Conservation (phyloP, 2,888 invertebrate genomes). For the Caenorhabditis doughertyi region DNA sequence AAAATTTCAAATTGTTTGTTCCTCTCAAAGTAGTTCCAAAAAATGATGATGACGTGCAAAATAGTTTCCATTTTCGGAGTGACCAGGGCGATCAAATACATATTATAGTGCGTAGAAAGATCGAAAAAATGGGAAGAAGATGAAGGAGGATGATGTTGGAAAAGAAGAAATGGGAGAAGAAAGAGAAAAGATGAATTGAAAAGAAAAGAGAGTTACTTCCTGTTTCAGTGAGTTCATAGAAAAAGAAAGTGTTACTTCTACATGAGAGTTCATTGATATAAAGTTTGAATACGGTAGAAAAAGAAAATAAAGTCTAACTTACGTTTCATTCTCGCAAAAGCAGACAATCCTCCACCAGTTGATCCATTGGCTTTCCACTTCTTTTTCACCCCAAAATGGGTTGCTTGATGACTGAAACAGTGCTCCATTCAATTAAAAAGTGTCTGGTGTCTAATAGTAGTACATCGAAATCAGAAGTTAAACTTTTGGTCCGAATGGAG, state of each 20-base stretch:
- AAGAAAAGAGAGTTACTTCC: slow-evolving; percentile 14
- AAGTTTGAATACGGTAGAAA: no score
- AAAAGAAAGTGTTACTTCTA: no score
- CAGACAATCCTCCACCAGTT: slow-evolving; percentile 23
- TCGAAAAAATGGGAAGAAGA: not conserved
- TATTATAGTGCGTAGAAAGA: slow-evolving; percentile 40
- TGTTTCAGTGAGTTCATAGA: not conserved
- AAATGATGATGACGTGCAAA: slow-evolving; percentile 13
- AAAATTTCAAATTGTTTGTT: slow-evolving; percentile 3
- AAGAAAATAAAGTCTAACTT: not conserved
- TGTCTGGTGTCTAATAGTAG: no score
- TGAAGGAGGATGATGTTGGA: slow-evolving; percentile 1
- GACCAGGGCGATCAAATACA: slow-evolving; percentile 46
- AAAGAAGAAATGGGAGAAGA: not conserved
- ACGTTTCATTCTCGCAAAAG: slow-evolving; percentile 50
- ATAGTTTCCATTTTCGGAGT: slow-evolving; percentile 33
- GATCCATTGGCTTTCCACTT: slow-evolving; percentile 51
- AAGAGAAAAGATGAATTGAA: not conserved
- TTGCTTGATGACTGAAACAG: slow-evolving; percentile 58
- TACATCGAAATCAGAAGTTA: no score
- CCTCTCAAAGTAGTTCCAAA: slow-evolving; percentile 1
- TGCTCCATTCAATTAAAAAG: no score
- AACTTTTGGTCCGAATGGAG: not conserved
- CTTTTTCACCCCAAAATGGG: slow-evolving; percentile 58
- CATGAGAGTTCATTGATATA: no score